A percentile compares a stretch with the other conserved stretches of the same genome.
Conservation (phyloP, 2,113 vertebrate genomes). For the Sphyrna mokarran region DNA sequence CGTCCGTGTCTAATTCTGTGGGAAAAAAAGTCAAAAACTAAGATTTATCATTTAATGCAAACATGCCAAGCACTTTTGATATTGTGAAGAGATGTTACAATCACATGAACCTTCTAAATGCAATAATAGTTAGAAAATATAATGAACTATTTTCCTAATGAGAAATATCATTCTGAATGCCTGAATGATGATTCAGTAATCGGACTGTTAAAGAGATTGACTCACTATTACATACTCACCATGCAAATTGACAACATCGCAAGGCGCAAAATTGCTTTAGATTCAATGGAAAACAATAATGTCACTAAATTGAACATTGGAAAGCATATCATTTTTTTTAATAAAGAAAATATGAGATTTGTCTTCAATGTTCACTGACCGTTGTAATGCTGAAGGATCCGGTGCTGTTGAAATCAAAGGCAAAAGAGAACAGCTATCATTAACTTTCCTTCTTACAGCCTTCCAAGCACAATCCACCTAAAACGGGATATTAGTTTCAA, state of each 20-base stretch:
- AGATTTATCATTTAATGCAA: neutral
- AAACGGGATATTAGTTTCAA: too few species aligned
- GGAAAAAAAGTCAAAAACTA: neutral
- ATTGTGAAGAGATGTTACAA: neutral
- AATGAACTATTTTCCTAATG: neutral
- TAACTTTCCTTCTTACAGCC: too few species aligned
- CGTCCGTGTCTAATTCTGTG: neutral
- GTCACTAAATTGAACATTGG: neutral
- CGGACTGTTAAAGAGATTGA: neutral
- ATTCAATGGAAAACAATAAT: neutral
- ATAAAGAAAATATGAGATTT: too few species aligned
- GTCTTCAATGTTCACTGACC: neutral
- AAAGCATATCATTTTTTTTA: too few species aligned
- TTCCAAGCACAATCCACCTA: too few species aligned
- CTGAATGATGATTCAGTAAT: neutral
- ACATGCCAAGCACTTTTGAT: neutral
- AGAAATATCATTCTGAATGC: neutral
- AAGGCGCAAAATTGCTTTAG: neutral
- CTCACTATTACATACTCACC: neutral
- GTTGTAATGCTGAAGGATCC: neutral
- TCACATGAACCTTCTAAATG: neutral
- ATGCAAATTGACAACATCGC: neutral
- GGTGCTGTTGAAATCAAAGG: neutral
- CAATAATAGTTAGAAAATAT: too few species aligned
- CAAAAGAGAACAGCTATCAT: neutral